Conservation (phyloP, 2,797 vertebrate genomes). For the Crenichthys baileyi region DNA sequence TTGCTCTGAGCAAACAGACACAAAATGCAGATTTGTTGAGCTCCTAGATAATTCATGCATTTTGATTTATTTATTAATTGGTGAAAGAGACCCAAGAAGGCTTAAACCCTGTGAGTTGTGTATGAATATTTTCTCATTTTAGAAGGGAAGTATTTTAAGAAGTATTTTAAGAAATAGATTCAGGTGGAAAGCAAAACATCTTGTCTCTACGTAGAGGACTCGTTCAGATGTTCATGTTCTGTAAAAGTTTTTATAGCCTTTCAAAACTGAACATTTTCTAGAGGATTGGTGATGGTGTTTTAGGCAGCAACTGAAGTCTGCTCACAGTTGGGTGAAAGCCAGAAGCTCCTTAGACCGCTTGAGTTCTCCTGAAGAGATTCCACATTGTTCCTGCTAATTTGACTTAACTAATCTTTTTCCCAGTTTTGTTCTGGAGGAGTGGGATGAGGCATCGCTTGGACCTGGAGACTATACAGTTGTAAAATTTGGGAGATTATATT, state of each 20-base stretch:
- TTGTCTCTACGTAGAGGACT: not conserved
- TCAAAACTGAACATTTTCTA: not conserved
- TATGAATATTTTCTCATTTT: not conserved
- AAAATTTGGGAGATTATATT: too few species aligned
- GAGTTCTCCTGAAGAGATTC: not conserved
- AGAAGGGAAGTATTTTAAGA: not conserved
- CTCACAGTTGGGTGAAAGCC: not conserved
- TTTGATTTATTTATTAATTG: conserved; percentile 19
- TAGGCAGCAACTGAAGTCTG: not conserved
- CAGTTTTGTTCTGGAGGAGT: too few species aligned
- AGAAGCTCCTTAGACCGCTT: not conserved
- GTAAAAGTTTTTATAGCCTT: too few species aligned
- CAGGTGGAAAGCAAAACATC: not conserved
- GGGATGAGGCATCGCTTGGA: too few species aligned
- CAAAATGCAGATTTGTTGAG: conserved; percentile 23
- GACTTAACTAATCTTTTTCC: too few species aligned
- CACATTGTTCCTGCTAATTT: too few species aligned
- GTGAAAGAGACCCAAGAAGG: not conserved
- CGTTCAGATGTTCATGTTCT: not conserved
- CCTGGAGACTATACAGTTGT: too few species aligned
- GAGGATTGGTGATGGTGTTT: not conserved
- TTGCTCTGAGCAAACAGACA: conserved; percentile 27
- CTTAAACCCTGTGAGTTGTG: not conserved
- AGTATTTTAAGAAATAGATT: not conserved
- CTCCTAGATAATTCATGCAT: not conserved